A percentile compares a stretch with the other conserved stretches of the same genome.
phyloP scores from a whole-genome alignment of 2,797 vertebrate species.

The Sardinella longiceps region DNA sequence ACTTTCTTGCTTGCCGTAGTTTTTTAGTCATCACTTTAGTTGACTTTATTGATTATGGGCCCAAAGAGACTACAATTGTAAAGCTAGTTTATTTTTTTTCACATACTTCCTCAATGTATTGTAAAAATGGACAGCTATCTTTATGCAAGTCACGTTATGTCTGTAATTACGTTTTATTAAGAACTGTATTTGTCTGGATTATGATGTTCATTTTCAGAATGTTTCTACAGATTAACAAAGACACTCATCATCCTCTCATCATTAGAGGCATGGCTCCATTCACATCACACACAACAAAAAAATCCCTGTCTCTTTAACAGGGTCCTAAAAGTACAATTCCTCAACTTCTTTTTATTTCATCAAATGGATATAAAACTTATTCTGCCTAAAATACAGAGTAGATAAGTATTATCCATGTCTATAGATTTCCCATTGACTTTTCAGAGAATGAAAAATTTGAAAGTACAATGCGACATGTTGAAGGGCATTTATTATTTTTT shows the following conservation, averaged over 20 bases:
- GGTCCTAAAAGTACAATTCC: constrained; percentile 3
- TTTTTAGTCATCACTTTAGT: background rate
- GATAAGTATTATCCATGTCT: constrained; percentile 25
- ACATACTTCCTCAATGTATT: background rate
- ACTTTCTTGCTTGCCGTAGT: background rate
- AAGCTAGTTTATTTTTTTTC: background rate
- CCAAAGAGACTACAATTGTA: background rate
- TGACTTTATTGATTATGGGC: background rate
- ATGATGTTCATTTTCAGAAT: background rate
- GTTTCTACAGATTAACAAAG: background rate
- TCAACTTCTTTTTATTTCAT: constrained; percentile 6
- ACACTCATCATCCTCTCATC: background rate
- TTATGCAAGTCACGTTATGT: background rate
- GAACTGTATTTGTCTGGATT: background rate
- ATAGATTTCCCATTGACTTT: constrained; percentile 24
- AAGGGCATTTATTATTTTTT: constrained; percentile 27
- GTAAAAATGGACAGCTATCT: background rate
- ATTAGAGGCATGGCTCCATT: background rate
- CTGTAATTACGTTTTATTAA: background rate
- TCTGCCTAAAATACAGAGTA: constrained; percentile 22
- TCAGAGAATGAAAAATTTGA: constrained; percentile 27
- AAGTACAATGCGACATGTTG: constrained; percentile 28
- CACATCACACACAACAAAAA: constrained; percentile 2
- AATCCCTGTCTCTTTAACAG: background rate
- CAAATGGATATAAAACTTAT: constrained; percentile 15